A percentile compares a stretch with the other conserved stretches of the same genome.
These are phyloP conservation scores for Heliconius nattereri DNA, from an alignment of 1,140 invertebrate genomes.

Conservation along the genomic window DNA sequence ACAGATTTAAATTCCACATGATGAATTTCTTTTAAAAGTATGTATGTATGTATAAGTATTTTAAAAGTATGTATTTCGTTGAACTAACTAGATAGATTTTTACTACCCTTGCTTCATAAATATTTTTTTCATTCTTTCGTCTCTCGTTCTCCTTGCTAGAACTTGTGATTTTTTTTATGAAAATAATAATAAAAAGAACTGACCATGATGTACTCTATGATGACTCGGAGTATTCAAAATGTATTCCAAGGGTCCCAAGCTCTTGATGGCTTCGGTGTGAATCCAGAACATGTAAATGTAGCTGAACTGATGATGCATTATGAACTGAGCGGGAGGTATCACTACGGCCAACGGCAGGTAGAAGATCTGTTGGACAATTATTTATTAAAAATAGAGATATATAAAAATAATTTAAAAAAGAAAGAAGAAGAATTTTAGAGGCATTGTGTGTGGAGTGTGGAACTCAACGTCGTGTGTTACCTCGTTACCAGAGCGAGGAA, in stretches of 20 bases:
- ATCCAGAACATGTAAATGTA: slow-evolving; percentile 96
- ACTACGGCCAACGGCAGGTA: slow-evolving; percentile 92
- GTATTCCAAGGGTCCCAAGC: slow-evolving; percentile 91
- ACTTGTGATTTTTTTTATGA: background rate
- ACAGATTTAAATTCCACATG: too few relatives aligned
- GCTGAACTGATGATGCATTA: slow-evolving; percentile 93
- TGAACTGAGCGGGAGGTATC: slow-evolving; percentile 91
- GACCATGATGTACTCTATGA: slow-evolving; percentile 95
- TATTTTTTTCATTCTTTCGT: too few relatives aligned
- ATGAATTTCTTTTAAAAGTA: too few relatives aligned
- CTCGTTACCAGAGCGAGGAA: too few relatives aligned
- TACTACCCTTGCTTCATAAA: too few relatives aligned
- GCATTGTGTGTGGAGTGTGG: too few relatives aligned
- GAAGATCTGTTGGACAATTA: slow-evolving; percentile 84
- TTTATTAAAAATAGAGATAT: background rate
- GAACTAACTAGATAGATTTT: too few relatives aligned
- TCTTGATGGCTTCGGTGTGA: slow-evolving; percentile 90
- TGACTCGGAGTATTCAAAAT: slow-evolving; percentile 94
- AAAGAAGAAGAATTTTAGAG: too few relatives aligned
- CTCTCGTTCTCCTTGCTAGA: background rate
- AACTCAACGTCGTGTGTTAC: too few relatives aligned
- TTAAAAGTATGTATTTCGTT: too few relatives aligned
- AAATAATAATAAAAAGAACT: slow-evolving; percentile 38
- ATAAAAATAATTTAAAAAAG: background rate
- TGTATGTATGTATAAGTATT: too few relatives aligned